A percentile compares a stretch with the other conserved stretches of the same genome.
phyloP scores from a whole-genome alignment of 2,888 invertebrate species.

The Dusona sp. region DNA sequence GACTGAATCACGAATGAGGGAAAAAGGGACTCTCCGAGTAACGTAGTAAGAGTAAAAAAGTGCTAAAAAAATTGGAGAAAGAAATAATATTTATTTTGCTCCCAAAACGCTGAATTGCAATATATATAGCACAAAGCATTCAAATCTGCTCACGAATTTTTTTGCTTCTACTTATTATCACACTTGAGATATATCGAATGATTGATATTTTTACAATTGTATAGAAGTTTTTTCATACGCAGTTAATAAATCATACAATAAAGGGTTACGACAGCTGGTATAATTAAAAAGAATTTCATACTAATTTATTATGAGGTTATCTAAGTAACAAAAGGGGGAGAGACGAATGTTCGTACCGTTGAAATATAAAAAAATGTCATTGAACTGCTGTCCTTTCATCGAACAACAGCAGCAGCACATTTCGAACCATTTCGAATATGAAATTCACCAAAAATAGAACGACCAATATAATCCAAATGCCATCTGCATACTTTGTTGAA shows the following conservation, averaged over 20 bases:
- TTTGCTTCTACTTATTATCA: neutral
- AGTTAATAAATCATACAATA: neutral
- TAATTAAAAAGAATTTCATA: neutral
- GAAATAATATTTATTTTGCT: neutral
- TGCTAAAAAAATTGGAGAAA: constrained; percentile 7
- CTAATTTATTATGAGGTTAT: neutral
- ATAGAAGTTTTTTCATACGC: neutral
- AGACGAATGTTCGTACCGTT: neutral
- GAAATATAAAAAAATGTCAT: neutral
- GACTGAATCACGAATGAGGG: constrained; percentile 32
- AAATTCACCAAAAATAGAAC: neutral
- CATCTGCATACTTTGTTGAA: neutral
- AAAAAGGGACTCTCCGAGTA: constrained; percentile 19
- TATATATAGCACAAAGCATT: neutral
- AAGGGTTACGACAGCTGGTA: neutral
- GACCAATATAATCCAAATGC: neutral
- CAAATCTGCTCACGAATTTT: neutral
- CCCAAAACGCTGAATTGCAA: neutral
- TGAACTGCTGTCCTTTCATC: neutral
- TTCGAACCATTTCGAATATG: neutral
- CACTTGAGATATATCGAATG: neutral
- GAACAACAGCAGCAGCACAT: neutral
- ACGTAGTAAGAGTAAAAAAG: constrained; percentile 8
- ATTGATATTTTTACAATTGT: neutral
- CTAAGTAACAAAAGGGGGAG: too few relatives aligned